Conservation (phyloP, 2,797 vertebrate species). For the Anolis apletophallus region DNA sequence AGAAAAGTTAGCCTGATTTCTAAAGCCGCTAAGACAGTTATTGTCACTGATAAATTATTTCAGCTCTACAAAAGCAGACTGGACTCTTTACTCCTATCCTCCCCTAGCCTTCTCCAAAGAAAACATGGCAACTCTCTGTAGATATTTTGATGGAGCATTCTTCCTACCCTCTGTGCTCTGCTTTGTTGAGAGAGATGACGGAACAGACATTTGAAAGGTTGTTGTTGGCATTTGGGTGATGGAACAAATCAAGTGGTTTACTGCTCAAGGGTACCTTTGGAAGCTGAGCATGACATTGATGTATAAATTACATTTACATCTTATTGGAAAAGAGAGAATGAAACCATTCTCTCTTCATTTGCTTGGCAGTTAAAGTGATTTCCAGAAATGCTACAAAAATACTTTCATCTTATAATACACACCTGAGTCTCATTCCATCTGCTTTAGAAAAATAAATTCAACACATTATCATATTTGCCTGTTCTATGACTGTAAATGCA, state of each 20-base stretch:
- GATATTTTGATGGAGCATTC: background rate
- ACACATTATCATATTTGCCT: too few species aligned
- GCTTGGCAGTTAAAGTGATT: constrained; percentile 15
- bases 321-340: background rate
- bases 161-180: background rate
- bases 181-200: background rate
- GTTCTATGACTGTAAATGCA: too few species aligned
- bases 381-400: background rate
- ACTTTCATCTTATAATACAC: background rate
- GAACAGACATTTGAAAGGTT: background rate
- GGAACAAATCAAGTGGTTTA: constrained; percentile 4
- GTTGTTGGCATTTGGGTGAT: constrained; percentile 2
- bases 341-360: background rate
- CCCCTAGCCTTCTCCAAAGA: background rate
- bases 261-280: background rate
- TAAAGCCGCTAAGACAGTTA: too few species aligned
- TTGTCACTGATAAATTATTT: too few species aligned
- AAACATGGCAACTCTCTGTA: background rate
- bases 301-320: background rate
- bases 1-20: too few species aligned
- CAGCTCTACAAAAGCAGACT: too few species aligned
- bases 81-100: too few species aligned
- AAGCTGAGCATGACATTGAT: background rate
- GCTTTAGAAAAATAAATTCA: background rate
- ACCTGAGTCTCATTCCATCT: background rate